phyloP scores from a whole-genome alignment of 2,888 invertebrate genomes.

The Diloba caeruleocephala region DNA sequence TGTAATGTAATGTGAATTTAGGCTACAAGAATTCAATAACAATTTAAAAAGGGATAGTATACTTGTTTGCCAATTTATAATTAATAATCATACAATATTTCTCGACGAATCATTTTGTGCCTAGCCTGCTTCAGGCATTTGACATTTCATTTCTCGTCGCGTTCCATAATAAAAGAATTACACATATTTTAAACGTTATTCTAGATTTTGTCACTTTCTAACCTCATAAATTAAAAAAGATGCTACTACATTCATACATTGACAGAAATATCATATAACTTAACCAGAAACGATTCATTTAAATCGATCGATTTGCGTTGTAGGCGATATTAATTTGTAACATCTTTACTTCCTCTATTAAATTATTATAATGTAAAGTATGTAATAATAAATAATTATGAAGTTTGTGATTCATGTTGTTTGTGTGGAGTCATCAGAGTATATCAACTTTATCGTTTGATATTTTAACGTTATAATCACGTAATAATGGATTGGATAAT shows the following conservation, averaged over 20 bases:
- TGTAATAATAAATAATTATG: conserved; percentile 47
- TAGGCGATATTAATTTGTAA: conserved; percentile 21
- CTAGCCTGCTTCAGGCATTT: conserved; percentile 7
- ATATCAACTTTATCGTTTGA: conserved; percentile 28
- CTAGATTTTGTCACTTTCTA: conserved; percentile 5
- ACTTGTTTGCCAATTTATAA: too few species aligned
- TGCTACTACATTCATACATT: not conserved
- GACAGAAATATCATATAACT: not conserved
- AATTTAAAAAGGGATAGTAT: too few species aligned
- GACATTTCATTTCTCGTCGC: conserved; percentile 15
- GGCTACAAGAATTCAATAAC: too few species aligned
- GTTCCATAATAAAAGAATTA: not conserved
- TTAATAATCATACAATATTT: too few species aligned
- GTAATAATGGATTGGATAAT: conserved; percentile 93
- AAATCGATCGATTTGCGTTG: conserved; percentile 51
- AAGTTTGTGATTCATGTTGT: conserved; percentile 31
- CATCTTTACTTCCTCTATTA: conserved; percentile 3
- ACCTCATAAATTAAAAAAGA: not conserved
- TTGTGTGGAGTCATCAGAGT: conserved; percentile 11
- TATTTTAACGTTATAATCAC: conserved; percentile 25
- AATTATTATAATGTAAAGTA: conserved; percentile 12
- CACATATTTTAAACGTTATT: not conserved
- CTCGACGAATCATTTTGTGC: conserved; percentile 8
- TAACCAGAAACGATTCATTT: conserved; percentile 17
- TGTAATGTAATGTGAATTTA: too few species aligned